Evolutionary conservation across 2,113 vertebrate genomes (phyloP).

Genomic region (Sardina pilchardus): DNA sequence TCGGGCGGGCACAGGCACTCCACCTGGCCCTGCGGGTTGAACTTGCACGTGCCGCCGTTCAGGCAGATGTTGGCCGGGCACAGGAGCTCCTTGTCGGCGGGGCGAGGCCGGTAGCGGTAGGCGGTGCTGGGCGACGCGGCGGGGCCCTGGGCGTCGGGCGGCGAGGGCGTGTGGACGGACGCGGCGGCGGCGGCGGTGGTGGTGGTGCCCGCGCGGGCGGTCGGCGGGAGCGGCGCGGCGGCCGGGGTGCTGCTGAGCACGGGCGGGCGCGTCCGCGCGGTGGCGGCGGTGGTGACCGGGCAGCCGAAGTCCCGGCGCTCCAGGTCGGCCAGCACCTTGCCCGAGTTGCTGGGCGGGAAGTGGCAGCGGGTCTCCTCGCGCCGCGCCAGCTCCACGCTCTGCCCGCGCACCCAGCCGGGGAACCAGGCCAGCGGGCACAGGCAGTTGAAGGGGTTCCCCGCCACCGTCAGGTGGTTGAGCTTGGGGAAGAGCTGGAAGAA

Average conservation of each 20-base stretch:
- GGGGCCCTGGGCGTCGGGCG: not conserved
- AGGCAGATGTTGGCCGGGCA: conserved; percentile 83
- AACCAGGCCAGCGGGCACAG: conserved; percentile 91
- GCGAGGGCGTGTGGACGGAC: not conserved
- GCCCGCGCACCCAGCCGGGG: conserved; percentile 81
- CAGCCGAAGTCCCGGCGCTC: conserved; percentile 86
- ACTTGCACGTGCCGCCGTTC: conserved; percentile 83
- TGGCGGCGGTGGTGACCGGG: conserved; percentile 85
- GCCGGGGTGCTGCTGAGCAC: conserved; percentile 63
- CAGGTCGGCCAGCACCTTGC: conserved; percentile 82
- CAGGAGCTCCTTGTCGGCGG: conserved; percentile 41
- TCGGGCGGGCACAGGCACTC: conserved; percentile 78
- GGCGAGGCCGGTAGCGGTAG: not conserved
- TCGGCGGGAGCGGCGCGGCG: conserved; percentile 46
- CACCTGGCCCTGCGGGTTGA: conserved; percentile 67
- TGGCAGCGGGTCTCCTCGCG: conserved; percentile 92
- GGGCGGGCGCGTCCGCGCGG: conserved; percentile 64
- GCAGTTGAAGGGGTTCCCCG: conserved; percentile 96
- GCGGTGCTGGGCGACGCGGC: not conserved
- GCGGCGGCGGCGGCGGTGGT: conserved; percentile 47
- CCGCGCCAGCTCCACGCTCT: conserved; percentile 71
- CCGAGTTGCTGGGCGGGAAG: conserved; percentile 86
- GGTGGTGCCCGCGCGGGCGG: conserved; percentile 51
- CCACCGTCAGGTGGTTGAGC: conserved; percentile 76
- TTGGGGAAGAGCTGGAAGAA: conserved; percentile 75